These are phyloP conservation scores for Sinosuthora webbiana DNA, from an alignment of 2,113 vertebrate genomes.

Conservation along the genomic window DNA sequence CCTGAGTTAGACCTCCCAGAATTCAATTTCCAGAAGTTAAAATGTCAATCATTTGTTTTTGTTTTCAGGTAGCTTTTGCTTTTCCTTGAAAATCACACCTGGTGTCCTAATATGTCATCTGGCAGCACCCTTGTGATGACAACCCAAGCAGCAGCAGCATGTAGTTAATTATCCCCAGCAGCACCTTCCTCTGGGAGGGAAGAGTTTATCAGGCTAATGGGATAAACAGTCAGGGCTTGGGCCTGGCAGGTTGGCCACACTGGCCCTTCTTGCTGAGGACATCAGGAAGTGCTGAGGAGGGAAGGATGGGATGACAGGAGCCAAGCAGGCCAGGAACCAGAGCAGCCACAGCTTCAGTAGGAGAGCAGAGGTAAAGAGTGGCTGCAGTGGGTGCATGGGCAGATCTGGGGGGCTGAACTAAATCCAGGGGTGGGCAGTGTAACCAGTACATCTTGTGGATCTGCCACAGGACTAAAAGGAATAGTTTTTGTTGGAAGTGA, in stretches of 20 bases:
- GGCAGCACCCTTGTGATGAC: not conserved
- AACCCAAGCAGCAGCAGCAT: not conserved
- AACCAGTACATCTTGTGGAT: not conserved
- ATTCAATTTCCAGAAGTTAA: not conserved
- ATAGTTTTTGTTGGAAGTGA: not conserved
- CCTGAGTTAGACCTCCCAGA: not conserved
- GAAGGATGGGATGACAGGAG: not conserved
- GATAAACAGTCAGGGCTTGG: accelerated
- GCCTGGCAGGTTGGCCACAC: accelerated
- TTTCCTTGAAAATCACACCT: not conserved
- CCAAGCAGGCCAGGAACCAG: not conserved
- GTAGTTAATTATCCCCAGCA: not conserved
- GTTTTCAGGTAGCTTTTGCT: not conserved
- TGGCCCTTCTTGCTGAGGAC: not conserved
- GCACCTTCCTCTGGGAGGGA: not conserved
- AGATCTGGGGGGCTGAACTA: not conserved
- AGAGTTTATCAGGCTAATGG: not conserved
- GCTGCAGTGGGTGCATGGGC: not conserved
- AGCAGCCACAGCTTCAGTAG: not conserved
- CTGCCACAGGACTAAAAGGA: not conserved
- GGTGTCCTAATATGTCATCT: not conserved
- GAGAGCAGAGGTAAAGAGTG: not conserved
- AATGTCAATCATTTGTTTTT: not conserved
- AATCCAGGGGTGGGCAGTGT: not conserved
- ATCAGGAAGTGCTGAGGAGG: not conserved